Evolutionary conservation across 1,140 invertebrate species (phyloP).

Genomic region (Apis laboriosa): DNA sequence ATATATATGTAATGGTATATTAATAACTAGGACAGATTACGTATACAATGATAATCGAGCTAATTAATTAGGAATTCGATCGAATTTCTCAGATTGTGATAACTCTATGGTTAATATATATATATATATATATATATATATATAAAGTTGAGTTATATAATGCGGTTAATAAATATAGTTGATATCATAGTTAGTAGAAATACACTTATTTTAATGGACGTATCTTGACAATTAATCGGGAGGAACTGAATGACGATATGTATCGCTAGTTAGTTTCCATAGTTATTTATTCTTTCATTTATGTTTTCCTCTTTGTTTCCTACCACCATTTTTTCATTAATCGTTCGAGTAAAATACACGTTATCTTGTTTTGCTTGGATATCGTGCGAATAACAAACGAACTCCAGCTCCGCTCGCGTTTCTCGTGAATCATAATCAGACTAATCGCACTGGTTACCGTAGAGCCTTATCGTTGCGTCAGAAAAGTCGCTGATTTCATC

Average conservation of each 20-base stretch:
- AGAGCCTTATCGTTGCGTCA: slow-evolving; percentile 41
- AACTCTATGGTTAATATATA: too few relatives aligned
- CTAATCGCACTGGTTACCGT: slow-evolving; percentile 32
- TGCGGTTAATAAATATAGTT: too few relatives aligned
- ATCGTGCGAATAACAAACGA: slow-evolving; percentile 1
- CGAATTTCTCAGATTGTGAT: too few relatives aligned
- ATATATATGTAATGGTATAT: too few relatives aligned
- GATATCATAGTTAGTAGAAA: too few relatives aligned
- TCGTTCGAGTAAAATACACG: neutral
- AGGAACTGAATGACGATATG: neutral
- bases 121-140: too few relatives aligned
- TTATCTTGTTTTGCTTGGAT: slow-evolving; percentile 9
- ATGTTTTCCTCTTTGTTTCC: neutral
- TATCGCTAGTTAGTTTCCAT: neutral
- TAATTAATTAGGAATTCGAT: too few relatives aligned
- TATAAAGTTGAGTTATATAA: too few relatives aligned
- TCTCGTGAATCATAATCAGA: slow-evolving; percentile 38
- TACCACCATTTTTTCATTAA: too few relatives aligned
- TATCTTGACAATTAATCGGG: neutral
- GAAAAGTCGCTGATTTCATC: slow-evolving; percentile 46
- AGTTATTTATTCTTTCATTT: neutral
- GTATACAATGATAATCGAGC: too few relatives aligned
- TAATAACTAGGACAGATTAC: too few relatives aligned
- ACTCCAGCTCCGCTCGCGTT: neutral
- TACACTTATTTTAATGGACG: neutral